Conservation (phyloP, 2,797 vertebrate species). For the Peromyscus melanophrys region DNA sequence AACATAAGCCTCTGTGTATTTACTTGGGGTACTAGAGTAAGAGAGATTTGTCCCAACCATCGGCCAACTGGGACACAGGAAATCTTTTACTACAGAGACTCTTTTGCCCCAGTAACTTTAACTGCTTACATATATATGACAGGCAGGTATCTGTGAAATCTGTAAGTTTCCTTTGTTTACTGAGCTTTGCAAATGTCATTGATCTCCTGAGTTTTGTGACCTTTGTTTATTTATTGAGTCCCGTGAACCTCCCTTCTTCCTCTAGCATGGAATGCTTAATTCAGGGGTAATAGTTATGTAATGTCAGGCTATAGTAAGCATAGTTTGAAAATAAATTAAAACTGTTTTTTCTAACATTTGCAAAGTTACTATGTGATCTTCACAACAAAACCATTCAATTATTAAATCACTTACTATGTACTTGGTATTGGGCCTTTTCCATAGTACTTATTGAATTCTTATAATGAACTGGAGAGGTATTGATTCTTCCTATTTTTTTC, state of each 20-base stretch:
- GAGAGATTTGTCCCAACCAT: too few relatives aligned
- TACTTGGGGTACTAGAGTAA: too few relatives aligned
- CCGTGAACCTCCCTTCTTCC: neutral
- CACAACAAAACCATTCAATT: neutral
- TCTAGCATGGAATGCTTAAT: neutral
- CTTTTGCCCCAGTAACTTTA: neutral
- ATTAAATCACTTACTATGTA: neutral
- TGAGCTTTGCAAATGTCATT: neutral
- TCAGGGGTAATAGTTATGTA: neutral
- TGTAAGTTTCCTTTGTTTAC: neutral
- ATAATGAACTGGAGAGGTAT: neutral
- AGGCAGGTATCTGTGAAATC: neutral
- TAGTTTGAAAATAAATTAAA: conserved; percentile 25
- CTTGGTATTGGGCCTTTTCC: neutral
- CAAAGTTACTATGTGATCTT: neutral
- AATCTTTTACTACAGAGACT: neutral
- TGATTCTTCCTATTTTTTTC: neutral
- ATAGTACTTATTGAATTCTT: conserved; percentile 19
- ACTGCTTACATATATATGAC: neutral
- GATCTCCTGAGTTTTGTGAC: neutral
- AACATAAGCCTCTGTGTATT: too few relatives aligned
- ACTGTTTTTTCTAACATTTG: neutral
- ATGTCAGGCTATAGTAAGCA: neutral
- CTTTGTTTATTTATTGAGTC: neutral
- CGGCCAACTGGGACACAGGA: too few relatives aligned